Evolutionary conservation across 2,113 vertebrate species (phyloP).

Genomic region (Shinisaurus crocodilurus): DNA sequence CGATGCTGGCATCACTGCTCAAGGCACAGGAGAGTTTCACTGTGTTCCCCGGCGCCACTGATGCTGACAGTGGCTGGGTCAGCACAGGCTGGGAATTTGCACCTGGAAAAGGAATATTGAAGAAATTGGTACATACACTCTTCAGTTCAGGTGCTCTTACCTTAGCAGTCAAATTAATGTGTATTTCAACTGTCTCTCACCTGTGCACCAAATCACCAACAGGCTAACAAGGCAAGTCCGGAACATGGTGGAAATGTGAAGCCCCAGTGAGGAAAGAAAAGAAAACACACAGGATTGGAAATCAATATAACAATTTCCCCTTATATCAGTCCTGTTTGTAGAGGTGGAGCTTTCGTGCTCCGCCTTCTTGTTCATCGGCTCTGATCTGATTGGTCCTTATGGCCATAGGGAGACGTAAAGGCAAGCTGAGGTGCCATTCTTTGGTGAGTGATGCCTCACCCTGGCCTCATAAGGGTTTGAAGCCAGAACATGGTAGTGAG

Average conservation of each 20-base stretch:
- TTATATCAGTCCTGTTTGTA: neutral
- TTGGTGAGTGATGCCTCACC: neutral
- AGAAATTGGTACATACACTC: neutral
- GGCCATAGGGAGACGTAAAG: neutral
- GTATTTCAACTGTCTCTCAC: neutral
- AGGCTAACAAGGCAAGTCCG: neutral
- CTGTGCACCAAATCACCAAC: neutral
- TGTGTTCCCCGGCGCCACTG: neutral
- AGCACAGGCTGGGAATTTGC: neutral
- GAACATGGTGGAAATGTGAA: neutral
- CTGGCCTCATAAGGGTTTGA: too few species aligned
- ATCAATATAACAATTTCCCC: neutral
- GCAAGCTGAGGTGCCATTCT: neutral
- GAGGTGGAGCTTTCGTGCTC: neutral
- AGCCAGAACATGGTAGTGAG: neutral
- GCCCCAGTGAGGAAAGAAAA: too few species aligned
- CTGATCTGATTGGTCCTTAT: neutral
- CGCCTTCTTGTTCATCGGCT: neutral
- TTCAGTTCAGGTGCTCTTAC: neutral
- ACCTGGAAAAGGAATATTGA: neutral
- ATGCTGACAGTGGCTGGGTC: neutral
- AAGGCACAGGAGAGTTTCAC: neutral
- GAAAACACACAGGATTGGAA: too few species aligned
- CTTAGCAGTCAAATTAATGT: neutral
- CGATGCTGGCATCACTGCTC: accelerated